Conservation (phyloP, 2,888 invertebrate species). For the Lepidochitona cinerea region DNA sequence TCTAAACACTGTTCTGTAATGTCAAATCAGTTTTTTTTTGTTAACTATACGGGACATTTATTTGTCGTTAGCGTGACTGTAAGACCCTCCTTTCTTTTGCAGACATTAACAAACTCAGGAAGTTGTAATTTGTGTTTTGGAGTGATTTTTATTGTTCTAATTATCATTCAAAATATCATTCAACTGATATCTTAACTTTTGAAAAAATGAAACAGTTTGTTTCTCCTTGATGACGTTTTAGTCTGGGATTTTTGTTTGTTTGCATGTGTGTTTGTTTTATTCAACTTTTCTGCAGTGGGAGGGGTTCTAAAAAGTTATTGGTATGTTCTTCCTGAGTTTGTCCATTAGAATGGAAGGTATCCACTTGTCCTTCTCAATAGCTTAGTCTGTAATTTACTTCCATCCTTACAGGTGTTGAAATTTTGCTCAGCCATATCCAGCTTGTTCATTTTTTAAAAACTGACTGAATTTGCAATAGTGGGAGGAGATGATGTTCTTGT, state of each 20-base stretch:
- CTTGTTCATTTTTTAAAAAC: too few relatives aligned
- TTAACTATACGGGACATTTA: too few relatives aligned
- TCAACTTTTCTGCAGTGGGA: too few relatives aligned
- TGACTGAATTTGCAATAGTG: too few relatives aligned
- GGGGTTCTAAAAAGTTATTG: too few relatives aligned
- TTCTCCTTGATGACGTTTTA: neutral
- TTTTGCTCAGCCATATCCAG: neutral
- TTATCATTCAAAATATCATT: neutral
- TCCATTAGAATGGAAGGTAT: neutral
- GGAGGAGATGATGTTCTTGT: too few relatives aligned
- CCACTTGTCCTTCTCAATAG: neutral
- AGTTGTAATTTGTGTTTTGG: neutral
- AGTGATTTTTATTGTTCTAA: neutral
- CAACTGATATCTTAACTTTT: neutral
- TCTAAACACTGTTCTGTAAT: too few relatives aligned
- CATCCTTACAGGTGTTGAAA: neutral
- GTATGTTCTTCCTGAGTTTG: neutral
- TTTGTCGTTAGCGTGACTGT: too few relatives aligned
- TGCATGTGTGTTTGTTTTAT: neutral
- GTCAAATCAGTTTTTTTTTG: too few relatives aligned
- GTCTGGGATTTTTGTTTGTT: neutral
- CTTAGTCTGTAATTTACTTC: neutral
- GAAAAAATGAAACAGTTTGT: neutral
- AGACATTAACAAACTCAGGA: slow-evolving; percentile 2
- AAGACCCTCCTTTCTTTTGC: slow-evolving; percentile 3